These are phyloP conservation scores for Drymodes brunneopygia DNA, from an alignment of 2,113 vertebrate species.

Conservation along the genomic window DNA sequence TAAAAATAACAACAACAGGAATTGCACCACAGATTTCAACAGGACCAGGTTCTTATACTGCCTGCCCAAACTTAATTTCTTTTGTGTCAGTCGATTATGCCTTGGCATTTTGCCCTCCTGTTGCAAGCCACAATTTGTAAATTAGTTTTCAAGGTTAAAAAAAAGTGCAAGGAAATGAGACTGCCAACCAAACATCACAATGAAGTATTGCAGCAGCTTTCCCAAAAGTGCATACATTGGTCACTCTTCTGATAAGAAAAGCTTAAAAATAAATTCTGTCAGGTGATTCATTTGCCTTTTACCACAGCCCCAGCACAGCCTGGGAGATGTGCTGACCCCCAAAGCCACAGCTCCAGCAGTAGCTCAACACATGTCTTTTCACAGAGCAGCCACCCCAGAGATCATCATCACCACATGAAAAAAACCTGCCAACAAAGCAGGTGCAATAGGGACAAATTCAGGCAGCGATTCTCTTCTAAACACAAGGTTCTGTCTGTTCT, in stretches of 20 bases:
- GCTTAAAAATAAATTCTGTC: background rate
- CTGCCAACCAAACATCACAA: background rate
- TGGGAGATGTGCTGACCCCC: background rate
- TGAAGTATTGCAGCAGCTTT: background rate
- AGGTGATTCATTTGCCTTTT: background rate
- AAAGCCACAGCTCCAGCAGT: accelerated
- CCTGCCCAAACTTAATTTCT: background rate
- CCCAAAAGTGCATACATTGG: background rate
- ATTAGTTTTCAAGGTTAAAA: conserved; percentile 9
- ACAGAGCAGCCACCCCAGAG: background rate
- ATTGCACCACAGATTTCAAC: background rate
- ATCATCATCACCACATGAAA: background rate
- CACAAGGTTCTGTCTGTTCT: background rate
- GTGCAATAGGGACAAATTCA: background rate
- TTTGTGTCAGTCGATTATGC: background rate
- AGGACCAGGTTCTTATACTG: background rate
- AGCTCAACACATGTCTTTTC: background rate
- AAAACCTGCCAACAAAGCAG: background rate
- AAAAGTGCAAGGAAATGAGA: background rate
- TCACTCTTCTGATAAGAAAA: background rate
- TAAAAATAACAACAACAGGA: background rate
- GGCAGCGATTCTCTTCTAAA: background rate
- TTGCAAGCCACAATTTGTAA: background rate
- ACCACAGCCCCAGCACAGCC: background rate
- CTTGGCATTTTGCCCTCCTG: background rate